Conservation (phyloP, 2,113 vertebrate genomes). For the Promerops cafer region DNA sequence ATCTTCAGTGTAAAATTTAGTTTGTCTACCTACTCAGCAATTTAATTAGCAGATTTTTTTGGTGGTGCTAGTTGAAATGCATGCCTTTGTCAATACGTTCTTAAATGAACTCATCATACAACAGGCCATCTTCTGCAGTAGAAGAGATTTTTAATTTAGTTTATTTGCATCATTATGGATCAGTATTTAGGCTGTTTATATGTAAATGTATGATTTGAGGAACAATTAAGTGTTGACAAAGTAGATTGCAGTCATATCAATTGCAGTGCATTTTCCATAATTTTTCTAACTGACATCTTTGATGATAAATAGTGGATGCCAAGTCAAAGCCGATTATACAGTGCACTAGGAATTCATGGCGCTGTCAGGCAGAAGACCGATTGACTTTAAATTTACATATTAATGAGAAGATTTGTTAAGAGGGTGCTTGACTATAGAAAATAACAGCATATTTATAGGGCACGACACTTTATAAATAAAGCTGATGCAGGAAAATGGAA, state of each 20-base stretch:
- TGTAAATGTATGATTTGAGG: conserved; percentile 85
- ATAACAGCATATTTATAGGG: conserved; percentile 98
- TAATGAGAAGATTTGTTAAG: conserved; percentile 99
- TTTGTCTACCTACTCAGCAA: conserved; percentile 43
- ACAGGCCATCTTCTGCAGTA: conserved; percentile 60
- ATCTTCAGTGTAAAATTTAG: conserved; percentile 26
- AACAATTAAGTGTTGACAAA: conserved; percentile 88
- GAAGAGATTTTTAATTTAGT: conserved; percentile 81
- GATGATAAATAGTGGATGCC: conserved; percentile 90
- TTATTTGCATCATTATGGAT: conserved; percentile 84
- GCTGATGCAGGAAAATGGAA: conserved; percentile 99
- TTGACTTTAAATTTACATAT: conserved; percentile 99
- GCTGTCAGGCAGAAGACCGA: conserved; percentile 92
- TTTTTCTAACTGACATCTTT: conserved; percentile 88
- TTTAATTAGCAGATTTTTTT: conserved; percentile 56
- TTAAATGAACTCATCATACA: conserved; percentile 73
- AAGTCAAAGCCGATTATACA: conserved; percentile 98
- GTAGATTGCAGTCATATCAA: conserved; percentile 83
- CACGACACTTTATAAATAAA: conserved; percentile 99
- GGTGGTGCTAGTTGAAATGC: conserved; percentile 27
- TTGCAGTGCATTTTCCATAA: conserved; percentile 80
- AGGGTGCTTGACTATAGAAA: conserved; percentile 94
- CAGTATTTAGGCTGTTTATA: conserved; percentile 81
- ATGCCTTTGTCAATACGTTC: conserved; percentile 65
- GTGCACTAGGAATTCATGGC: conserved; percentile 89